Conservation (phyloP, 2,113 vertebrate species). For the Chamaea fasciata region DNA sequence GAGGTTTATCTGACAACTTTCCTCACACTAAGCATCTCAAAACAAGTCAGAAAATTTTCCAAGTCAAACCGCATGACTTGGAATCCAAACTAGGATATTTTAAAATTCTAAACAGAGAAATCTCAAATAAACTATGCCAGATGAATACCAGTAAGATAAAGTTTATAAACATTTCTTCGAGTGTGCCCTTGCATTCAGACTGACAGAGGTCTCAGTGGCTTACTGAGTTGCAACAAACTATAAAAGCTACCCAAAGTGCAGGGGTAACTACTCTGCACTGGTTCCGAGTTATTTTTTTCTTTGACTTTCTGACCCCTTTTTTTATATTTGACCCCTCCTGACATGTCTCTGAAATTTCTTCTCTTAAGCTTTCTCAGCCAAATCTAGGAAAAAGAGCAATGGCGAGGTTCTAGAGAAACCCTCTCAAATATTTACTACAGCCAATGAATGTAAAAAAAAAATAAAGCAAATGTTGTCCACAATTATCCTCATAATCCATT, state of each 20-base stretch:
- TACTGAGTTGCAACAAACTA: background rate
- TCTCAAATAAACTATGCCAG: background rate
- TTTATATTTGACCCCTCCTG: background rate
- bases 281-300: background rate
- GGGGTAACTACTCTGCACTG: background rate
- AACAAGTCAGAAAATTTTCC: background rate
- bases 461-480: background rate
- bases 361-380: background rate
- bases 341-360: background rate
- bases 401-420: rapidly evolving
- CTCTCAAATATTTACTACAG: background rate
- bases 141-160: background rate
- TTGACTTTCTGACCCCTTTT: background rate
- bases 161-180: background rate
- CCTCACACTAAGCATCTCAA: background rate
- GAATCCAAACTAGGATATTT: background rate
- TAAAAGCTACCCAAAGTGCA: background rate
- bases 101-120: background rate
- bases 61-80: background rate
- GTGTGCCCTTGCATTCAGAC: background rate
- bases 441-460: background rate
- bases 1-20: background rate
- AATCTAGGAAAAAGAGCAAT: background rate
- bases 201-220: background rate
- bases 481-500: background rate